phyloP scores from a whole-genome alignment of 2,113 vertebrate species.

The Rostratula benghalensis region DNA sequence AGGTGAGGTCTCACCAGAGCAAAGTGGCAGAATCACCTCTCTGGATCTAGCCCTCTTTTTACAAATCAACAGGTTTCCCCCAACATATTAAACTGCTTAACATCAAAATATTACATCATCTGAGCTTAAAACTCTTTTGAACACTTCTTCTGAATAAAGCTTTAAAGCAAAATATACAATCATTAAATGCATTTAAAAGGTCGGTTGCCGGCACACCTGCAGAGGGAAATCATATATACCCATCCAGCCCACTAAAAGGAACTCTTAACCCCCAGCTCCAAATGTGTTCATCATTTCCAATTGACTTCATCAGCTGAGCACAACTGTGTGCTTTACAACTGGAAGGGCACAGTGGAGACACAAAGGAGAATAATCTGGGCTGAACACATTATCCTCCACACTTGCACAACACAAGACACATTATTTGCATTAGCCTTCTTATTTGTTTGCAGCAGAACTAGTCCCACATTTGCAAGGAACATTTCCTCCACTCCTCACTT shows the following conservation, averaged over 20 bases:
- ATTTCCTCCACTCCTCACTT: conserved; percentile 1
- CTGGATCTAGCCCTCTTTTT: background rate
- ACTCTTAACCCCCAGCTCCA: background rate
- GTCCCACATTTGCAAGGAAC: background rate
- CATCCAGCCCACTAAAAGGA: background rate
- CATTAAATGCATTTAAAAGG: background rate
- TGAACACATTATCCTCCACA: background rate
- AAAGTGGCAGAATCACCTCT: too few relatives aligned
- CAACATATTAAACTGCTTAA: background rate
- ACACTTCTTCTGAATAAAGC: background rate
- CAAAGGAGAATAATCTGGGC: background rate
- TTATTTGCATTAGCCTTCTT: background rate
- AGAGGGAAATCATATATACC: background rate
- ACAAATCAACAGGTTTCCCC: background rate
- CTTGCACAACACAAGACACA: background rate
- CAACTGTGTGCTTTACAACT: background rate
- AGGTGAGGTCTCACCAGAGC: too few relatives aligned
- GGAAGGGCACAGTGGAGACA: background rate
- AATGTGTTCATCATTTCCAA: background rate
- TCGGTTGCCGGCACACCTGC: background rate
- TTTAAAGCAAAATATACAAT: background rate
- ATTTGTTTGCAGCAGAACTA: conserved; percentile 8
- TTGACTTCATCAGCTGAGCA: background rate
- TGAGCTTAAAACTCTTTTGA: background rate
- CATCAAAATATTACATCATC: background rate